Evolutionary conservation across 2,888 invertebrate species (phyloP).

Genomic region (Magallana nippona): DNA sequence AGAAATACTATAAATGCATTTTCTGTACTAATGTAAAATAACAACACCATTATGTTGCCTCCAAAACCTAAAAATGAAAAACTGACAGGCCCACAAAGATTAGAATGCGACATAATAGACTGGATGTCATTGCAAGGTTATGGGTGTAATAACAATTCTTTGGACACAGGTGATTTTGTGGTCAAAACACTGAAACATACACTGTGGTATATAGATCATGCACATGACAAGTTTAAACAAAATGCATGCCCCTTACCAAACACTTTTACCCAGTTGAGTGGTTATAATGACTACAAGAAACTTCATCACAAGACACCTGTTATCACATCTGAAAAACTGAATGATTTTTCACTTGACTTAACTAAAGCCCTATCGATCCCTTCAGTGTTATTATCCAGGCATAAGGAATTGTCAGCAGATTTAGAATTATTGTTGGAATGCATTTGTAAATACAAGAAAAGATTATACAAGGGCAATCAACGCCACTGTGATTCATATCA

Average conservation of each 20-base stretch:
- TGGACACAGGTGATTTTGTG: neutral
- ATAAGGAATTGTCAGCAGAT: slow-evolving; percentile 1
- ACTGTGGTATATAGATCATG: slow-evolving; percentile 20
- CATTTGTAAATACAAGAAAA: slow-evolving; percentile 12
- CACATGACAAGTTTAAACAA: slow-evolving; percentile 19
- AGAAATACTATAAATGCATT: neutral
- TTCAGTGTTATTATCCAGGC: neutral
- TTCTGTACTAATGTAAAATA: neutral
- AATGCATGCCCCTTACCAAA: slow-evolving; percentile 20
- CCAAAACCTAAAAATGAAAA: slow-evolving; percentile 20
- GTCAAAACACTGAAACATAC: slow-evolving; percentile 9
- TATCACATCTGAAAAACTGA: neutral
- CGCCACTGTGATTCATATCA: too few relatives aligned
- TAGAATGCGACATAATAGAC: slow-evolving; percentile 25
- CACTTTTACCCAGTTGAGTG: neutral
- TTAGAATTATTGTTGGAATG: slow-evolving; percentile 11
- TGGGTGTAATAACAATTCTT: neutral
- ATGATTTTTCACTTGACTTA: neutral
- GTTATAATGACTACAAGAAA: neutral
- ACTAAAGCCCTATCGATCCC: neutral
- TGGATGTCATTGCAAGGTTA: neutral
- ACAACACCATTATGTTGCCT: neutral
- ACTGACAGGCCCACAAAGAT: slow-evolving; percentile 25
- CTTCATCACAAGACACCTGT: neutral
- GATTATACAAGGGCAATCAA: neutral